Conservation (phyloP, 2,797 vertebrate species). For the Neoniphon sammara region DNA sequence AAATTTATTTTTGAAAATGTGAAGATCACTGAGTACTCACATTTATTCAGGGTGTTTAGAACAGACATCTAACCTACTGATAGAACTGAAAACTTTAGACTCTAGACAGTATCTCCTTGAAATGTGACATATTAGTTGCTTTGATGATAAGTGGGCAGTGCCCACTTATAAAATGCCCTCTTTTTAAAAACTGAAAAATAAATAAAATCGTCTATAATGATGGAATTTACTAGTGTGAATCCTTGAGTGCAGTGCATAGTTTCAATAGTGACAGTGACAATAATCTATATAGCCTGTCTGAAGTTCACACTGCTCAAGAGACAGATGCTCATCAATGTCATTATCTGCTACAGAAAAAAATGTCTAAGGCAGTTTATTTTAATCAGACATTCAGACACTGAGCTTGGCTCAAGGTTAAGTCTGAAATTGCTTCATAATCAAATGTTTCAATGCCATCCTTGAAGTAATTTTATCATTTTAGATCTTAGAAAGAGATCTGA, state of each 20-base stretch:
- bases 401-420: slow-evolving; percentile 35
- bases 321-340: slow-evolving; percentile 49
- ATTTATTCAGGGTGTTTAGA: slow-evolving; percentile 33
- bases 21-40: slow-evolving; percentile 29
- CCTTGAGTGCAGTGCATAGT: neutral
- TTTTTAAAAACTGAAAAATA: slow-evolving; percentile 21
- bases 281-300: slow-evolving; percentile 11
- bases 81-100: slow-evolving; percentile 25
- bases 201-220: slow-evolving; percentile 8
- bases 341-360: slow-evolving; percentile 45
- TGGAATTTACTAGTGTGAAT: neutral
- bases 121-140: slow-evolving; percentile 40
- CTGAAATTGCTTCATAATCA: slow-evolving; percentile 20
- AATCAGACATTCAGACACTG: slow-evolving; percentile 35
- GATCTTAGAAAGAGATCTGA: neutral
- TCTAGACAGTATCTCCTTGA: slow-evolving; percentile 30
- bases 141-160: slow-evolving; percentile 21
- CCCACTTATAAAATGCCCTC: neutral
- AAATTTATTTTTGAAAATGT: slow-evolving; percentile 44
- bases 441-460: slow-evolving; percentile 15
- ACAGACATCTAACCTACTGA: neutral
- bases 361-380: slow-evolving; percentile 50
- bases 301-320: slow-evolving; percentile 36
- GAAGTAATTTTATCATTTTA: slow-evolving; percentile 8
- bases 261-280: slow-evolving; percentile 13